Conservation (phyloP, 35 echinoderm and acorn worm genomes). For the Apostichopus japonicus region DNA sequence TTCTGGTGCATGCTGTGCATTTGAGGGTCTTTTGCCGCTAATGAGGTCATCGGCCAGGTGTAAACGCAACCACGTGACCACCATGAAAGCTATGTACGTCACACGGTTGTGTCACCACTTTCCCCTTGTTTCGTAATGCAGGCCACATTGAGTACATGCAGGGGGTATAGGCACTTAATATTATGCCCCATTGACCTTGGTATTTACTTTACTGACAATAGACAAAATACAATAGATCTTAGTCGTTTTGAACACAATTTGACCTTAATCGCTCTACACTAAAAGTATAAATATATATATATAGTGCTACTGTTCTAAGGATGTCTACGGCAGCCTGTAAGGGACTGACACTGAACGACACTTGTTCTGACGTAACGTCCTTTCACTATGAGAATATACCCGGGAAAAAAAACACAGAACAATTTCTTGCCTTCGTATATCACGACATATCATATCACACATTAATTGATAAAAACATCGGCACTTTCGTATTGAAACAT, state of each 20-base stretch:
- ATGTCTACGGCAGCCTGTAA: too few species aligned
- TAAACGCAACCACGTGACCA: neutral
- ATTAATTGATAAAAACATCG: too few species aligned
- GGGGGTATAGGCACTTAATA: neutral
- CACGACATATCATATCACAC: too few species aligned
- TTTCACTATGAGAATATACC: too few species aligned
- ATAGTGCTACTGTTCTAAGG: too few species aligned
- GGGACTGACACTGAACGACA: too few species aligned
- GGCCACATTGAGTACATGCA: neutral
- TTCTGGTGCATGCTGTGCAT: neutral
- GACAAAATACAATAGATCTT: neutral
- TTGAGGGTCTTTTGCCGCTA: neutral
- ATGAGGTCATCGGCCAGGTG: neutral
- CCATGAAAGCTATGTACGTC: neutral
- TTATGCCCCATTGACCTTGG: neutral
- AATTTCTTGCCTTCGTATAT: too few species aligned
- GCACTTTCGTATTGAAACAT: too few species aligned
- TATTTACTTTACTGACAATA: neutral
- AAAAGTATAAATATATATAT: too few species aligned
- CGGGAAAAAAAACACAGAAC: too few species aligned
- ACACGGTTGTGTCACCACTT: neutral
- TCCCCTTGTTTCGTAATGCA: neutral
- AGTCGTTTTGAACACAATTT: neutral
- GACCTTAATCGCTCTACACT: neutral
- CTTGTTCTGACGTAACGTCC: too few species aligned